Percentiles rank a stretch among this genome's conserved stretches.
Conservation (phyloP, 2,888 invertebrate genomes). For the Platypus cylindrus region DNA sequence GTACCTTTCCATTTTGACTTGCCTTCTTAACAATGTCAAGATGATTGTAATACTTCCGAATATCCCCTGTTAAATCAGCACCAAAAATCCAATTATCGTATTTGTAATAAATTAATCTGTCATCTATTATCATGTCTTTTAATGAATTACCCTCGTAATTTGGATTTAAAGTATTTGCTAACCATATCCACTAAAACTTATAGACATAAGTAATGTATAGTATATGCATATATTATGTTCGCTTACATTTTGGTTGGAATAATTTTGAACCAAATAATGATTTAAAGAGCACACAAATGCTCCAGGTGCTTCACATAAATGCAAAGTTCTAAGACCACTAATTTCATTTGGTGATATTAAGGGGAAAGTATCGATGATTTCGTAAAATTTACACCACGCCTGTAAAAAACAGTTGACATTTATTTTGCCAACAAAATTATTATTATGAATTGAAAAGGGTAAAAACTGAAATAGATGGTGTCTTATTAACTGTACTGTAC, state of each 20-base stretch:
- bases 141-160: slow-evolving; percentile 78
- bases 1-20: slow-evolving; percentile 12
- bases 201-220: too few relatives aligned
- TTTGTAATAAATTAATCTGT: slow-evolving; percentile 70
- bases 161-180: slow-evolving; percentile 78
- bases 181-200: slow-evolving; percentile 64
- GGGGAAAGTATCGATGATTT: slow-evolving; percentile 52
- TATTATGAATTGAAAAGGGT: too few relatives aligned
- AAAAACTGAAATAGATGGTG: too few relatives aligned
- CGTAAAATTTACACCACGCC: slow-evolving; percentile 93
- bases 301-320: slow-evolving; percentile 96
- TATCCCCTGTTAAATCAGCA: slow-evolving; percentile 70
- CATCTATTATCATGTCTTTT: slow-evolving; percentile 64
- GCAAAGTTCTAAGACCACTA: slow-evolving; percentile 52
- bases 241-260: slow-evolving; percentile 44
- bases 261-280: slow-evolving; percentile 55
- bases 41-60: slow-evolving; percentile 59
- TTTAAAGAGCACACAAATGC: slow-evolving; percentile 86
- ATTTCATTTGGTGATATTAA: slow-evolving; percentile 38
- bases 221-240: not conserved
- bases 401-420: slow-evolving; percentile 22
- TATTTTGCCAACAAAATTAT: too few relatives aligned
- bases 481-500: too few relatives aligned
- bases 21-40: slow-evolving; percentile 44
- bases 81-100: slow-evolving; percentile 79